Conservation (phyloP, 2,797 vertebrate species). For the Cuniculus paca region DNA sequence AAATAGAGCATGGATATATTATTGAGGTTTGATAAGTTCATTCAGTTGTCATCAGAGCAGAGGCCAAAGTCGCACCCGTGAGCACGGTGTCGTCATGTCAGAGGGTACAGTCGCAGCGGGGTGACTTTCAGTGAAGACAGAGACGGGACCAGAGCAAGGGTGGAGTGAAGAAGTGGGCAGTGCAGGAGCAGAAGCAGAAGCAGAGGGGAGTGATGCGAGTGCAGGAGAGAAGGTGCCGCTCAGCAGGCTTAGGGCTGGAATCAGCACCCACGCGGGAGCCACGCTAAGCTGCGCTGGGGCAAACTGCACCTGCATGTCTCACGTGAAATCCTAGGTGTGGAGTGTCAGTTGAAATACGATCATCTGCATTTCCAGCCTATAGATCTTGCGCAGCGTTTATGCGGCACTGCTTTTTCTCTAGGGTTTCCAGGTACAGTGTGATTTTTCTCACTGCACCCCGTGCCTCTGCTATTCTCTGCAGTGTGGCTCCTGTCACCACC, state of each 20-base stretch:
- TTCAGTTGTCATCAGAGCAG: neutral
- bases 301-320: neutral
- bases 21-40: neutral
- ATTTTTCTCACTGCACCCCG: neutral
- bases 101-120: neutral
- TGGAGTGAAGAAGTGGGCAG: neutral
- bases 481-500: rapidly evolving
- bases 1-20: neutral
- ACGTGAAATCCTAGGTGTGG: neutral
- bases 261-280: rapidly evolving
- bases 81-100: neutral
- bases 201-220: neutral
- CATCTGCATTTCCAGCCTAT: neutral
- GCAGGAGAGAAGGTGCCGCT: neutral
- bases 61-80: neutral
- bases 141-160: neutral
- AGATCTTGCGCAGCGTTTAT: neutral
- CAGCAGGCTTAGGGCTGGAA: rapidly evolving
- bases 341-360: neutral
- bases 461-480: neutral
- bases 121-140: neutral
- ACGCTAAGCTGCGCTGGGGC: neutral
- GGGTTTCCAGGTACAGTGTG: neutral
- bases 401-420: neutral
- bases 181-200: neutral